Evolutionary conservation across 37 sponge, comb jelly and placozoan genomes (phyloP).

Genomic region (Dysidea cf. avara): DNA sequence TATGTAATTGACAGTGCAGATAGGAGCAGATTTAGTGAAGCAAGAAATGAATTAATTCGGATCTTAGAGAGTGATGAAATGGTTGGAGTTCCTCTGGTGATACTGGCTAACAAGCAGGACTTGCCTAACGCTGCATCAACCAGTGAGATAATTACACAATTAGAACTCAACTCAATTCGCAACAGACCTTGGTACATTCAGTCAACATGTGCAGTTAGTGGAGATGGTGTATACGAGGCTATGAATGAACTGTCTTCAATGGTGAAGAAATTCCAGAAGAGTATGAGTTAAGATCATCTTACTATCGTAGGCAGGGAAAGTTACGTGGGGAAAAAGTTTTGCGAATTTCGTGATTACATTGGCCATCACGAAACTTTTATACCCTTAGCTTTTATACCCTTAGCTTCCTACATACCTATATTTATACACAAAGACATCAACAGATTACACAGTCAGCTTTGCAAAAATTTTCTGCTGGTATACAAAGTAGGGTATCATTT

Average conservation of each 20-base stretch:
- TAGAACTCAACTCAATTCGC: conserved; percentile 47
- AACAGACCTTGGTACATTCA: conserved; percentile 80
- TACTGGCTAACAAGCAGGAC: conserved; percentile 92
- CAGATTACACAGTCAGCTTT: no score
- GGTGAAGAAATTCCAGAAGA: conserved; percentile 85
- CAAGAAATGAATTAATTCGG: conserved; percentile 71
- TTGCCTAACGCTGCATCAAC: conserved; percentile 56
- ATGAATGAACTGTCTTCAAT: conserved; percentile 71
- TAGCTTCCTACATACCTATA: no score
- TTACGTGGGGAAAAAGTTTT: no score
- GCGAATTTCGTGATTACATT: no score
- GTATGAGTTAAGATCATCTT: conserved; percentile 48
- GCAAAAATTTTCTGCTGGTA: no score
- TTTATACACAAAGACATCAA: no score
- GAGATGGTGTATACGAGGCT: conserved; percentile 80
- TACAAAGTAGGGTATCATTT: no score
- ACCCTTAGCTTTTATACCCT: no score
- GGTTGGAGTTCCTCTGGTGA: conserved; percentile 80
- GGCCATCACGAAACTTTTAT: no score
- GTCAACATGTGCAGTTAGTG: conserved; percentile 81
- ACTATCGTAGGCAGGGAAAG: no score
- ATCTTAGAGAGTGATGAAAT: conserved; percentile 83
- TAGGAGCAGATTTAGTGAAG: conserved; percentile 60
- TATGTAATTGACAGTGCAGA: conserved; percentile 92
- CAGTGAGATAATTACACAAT: conserved; percentile 51